These are phyloP conservation scores for Sminthurinus signatus DNA, from an alignment of 1,140 invertebrate genomes.

Conservation along the genomic window DNA sequence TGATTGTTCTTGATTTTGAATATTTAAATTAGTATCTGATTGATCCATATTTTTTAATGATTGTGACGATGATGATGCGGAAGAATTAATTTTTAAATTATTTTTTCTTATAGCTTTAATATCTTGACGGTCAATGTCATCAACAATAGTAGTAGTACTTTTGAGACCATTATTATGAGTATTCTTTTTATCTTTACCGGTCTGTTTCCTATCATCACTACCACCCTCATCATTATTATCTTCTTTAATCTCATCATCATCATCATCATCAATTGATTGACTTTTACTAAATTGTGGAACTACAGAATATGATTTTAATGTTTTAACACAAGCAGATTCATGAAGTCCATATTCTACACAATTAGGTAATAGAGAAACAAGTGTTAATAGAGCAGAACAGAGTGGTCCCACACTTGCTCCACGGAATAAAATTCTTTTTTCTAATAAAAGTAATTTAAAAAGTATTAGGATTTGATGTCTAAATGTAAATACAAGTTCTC, in stretches of 20 bases:
- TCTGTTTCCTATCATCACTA: not conserved
- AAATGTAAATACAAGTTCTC: constrained; percentile 76
- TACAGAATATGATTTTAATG: constrained; percentile 70
- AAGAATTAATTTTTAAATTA: no score
- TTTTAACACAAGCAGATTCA: constrained; percentile 69
- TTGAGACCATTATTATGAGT: no score
- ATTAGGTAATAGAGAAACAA: constrained; percentile 84
- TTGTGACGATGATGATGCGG: no score
- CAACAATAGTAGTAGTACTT: no score
- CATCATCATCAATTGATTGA: constrained; percentile 17
- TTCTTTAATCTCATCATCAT: not conserved
- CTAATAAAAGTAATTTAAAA: constrained; percentile 87
- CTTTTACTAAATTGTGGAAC: constrained; percentile 52
- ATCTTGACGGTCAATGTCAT: no score
- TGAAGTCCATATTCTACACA: constrained; percentile 80
- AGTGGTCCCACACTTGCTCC: constrained; percentile 86
- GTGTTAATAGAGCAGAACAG: constrained; percentile 75
- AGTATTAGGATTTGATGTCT: constrained; percentile 85
- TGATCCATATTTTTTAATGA: no score
- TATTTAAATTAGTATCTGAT: no score
- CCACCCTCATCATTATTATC: not conserved
- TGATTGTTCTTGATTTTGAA: no score
- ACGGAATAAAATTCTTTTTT: constrained; percentile 85
- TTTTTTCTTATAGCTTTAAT: no score
- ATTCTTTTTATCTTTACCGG: not conserved